Conservation (phyloP, 1,140 invertebrate genomes). For the Cheumatopsyche charites region DNA sequence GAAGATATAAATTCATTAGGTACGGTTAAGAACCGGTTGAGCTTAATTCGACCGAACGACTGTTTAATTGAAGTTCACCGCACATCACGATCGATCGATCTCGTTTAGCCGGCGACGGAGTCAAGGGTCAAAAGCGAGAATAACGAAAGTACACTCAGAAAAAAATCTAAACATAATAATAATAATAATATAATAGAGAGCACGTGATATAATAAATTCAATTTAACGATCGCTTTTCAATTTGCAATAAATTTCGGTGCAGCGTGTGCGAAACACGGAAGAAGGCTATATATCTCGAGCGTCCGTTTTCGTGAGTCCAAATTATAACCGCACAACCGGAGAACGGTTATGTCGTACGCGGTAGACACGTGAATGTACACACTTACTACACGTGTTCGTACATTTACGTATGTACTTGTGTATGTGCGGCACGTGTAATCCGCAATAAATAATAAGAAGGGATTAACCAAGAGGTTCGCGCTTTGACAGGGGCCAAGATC, state of each 20-base stretch:
- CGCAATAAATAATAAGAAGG: conserved; percentile 33
- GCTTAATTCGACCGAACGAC: conserved; percentile 13
- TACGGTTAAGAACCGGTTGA: conserved; percentile 9
- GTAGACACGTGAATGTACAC: too few relatives aligned
- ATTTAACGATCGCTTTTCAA: conserved; percentile 16
- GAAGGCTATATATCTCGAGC: neutral
- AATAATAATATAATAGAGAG: neutral
- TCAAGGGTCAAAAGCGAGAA: conserved; percentile 16
- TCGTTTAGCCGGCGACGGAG: neutral
- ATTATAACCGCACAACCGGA: conserved; percentile 3
- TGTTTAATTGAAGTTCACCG: conserved; percentile 22
- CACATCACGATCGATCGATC: conserved; percentile 19
- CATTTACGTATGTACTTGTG: neutral
- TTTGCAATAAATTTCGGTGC: conserved; percentile 15
- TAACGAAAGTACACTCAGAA: neutral
- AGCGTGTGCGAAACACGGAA: conserved; percentile 21
- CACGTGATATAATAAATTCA: conserved; percentile 2
- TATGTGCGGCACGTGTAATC: conserved; percentile 8
- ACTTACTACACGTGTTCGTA: too few relatives aligned
- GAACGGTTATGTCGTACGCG: too few relatives aligned
- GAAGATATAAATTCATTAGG: neutral
- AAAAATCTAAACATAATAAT: neutral
- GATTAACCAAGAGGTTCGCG: conserved; percentile 26
- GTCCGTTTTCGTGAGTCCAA: conserved; percentile 13
- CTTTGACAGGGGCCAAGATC: conserved; percentile 32